phyloP scores from a whole-genome alignment of 1,140 invertebrate species.

The Calliphora vicina region DNA sequence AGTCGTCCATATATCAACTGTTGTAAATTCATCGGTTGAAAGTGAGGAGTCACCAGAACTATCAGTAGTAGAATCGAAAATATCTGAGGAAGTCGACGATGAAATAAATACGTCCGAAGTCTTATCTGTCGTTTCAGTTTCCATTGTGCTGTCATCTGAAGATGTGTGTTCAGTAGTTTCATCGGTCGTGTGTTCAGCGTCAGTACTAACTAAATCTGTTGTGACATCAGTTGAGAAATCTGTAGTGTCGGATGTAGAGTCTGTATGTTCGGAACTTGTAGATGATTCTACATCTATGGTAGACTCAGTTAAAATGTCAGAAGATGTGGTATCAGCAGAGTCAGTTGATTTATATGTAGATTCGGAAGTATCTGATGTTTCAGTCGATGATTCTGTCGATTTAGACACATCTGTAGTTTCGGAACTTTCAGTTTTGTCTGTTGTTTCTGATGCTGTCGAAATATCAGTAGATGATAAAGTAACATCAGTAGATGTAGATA shows the following conservation, averaged over 20 bases:
- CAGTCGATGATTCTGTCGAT: constrained; percentile 15
- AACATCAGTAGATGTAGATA: not conserved
- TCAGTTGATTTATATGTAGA: constrained; percentile 42
- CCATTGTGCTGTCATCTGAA: constrained; percentile 12
- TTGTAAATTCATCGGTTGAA: constrained; percentile 51
- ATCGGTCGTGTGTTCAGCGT: not conserved
- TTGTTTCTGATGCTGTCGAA: not conserved
- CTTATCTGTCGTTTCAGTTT: not conserved
- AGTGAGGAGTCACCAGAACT: constrained; percentile 39
- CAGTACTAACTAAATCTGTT: not conserved
- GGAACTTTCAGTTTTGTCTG: too few relatives aligned
- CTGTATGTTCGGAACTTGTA: not conserved
- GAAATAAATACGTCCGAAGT: too few relatives aligned
- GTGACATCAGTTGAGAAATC: not conserved
- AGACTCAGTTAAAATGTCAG: not conserved
- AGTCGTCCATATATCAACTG: constrained; percentile 62
- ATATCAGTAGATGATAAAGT: not conserved
- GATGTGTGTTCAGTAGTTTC: not conserved
- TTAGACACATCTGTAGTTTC: constrained; percentile 40
- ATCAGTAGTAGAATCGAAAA: constrained; percentile 17
- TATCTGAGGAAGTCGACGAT: not conserved
- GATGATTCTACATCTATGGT: constrained; percentile 22
- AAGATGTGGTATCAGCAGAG: constrained; percentile 29
- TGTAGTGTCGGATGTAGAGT: not conserved
- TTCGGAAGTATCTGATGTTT: constrained; percentile 36